phyloP scores from a whole-genome alignment of 35 echinoderm and acorn worm genomes.

The Ptychodera flava region DNA sequence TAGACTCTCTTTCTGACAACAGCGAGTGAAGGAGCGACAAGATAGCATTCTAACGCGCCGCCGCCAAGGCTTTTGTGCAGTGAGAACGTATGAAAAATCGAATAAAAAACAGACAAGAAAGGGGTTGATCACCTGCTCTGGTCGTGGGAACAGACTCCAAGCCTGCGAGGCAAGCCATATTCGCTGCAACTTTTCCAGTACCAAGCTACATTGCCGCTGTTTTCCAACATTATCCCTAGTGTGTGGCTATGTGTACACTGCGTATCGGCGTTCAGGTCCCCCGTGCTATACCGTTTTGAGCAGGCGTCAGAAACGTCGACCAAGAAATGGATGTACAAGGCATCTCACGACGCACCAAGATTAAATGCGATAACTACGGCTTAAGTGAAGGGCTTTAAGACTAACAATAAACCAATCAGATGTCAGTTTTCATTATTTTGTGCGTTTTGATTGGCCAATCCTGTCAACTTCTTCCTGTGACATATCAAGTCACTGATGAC shows the following conservation, averaged over 20 bases:
- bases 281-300: background rate
- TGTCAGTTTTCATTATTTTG: background rate
- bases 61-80: no score
- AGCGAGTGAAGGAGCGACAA: background rate
- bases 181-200: background rate
- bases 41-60: background rate
- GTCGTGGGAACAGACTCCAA: background rate
- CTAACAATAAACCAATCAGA: background rate
- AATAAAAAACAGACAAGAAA: no score
- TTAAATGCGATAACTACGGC: background rate
- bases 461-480: background rate
- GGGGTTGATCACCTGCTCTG: background rate
- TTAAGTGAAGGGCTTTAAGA: background rate
- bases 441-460: background rate
- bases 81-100: background rate
- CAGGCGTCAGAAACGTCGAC: background rate
- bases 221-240: background rate
- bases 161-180: background rate
- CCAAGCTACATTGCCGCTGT: background rate
- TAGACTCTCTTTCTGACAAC: background rate
- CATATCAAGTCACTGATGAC: background rate
- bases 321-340: background rate
- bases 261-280: no score
- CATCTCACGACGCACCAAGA: background rate
- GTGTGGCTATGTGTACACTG: background rate